Conservation (phyloP, 2,888 invertebrate genomes). For the Eubasilissa splendida region DNA sequence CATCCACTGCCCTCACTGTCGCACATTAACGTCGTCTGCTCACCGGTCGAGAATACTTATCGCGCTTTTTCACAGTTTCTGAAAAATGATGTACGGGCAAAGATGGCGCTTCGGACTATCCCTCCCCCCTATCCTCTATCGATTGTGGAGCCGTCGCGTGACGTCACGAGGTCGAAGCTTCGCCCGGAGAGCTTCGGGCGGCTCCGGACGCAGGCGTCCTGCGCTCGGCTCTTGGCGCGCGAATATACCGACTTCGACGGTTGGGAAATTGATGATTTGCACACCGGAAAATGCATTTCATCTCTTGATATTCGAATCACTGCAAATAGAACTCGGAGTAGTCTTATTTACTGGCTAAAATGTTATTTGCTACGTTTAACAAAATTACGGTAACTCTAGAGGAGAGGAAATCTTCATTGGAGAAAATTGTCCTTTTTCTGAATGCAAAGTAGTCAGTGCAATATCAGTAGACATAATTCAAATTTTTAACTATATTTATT, state of each 20-base stretch:
- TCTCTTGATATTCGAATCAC: not conserved
- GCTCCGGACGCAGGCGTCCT: slow-evolving; percentile 60
- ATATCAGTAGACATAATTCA: too few species aligned
- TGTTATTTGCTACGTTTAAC: not conserved
- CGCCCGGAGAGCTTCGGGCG: slow-evolving; percentile 50
- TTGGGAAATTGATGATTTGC: slow-evolving; percentile 35
- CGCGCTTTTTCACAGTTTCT: slow-evolving; percentile 44
- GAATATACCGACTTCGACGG: not conserved
- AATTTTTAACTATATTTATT: too few species aligned
- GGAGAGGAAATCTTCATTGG: too few species aligned
- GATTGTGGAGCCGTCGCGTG: slow-evolving; percentile 56
- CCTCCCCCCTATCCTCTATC: slow-evolving; percentile 53
- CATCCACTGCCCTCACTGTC: slow-evolving; percentile 82
- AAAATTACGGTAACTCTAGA: too few species aligned
- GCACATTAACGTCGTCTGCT: slow-evolving; percentile 71
- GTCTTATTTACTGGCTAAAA: not conserved
- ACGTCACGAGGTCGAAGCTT: slow-evolving; percentile 50
- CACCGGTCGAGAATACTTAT: slow-evolving; percentile 48
- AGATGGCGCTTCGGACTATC: slow-evolving; percentile 60
- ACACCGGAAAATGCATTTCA: slow-evolving; percentile 20
- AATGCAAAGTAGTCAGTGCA: too few species aligned
- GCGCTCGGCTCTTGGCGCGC: slow-evolving; percentile 55
- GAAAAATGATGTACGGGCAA: slow-evolving; percentile 50
- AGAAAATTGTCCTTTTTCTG: too few species aligned
- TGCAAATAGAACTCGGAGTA: not conserved